Conservation (phyloP, 1,140 invertebrate species). For the Chrysopa pallens region DNA sequence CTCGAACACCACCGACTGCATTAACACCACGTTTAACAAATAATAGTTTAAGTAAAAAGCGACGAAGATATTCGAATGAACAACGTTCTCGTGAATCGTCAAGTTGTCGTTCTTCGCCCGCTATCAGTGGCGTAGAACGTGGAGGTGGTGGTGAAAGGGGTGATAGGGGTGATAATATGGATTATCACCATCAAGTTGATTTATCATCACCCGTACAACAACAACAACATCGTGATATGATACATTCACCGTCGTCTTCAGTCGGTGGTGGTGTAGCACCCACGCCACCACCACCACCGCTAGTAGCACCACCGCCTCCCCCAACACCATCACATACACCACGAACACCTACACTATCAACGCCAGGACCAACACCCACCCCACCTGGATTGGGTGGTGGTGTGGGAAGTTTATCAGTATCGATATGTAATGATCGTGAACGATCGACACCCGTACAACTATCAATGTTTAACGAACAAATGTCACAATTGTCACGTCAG, state of each 20-base stretch:
- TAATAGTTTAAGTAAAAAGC: too few species aligned
- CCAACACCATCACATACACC: constrained; percentile 11
- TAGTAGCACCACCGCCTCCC: not conserved
- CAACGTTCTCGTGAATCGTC: too few species aligned
- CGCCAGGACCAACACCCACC: constrained; percentile 9
- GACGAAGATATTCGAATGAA: too few species aligned
- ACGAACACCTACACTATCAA: constrained; percentile 5
- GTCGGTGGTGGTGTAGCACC: not conserved
- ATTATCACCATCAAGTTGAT: not conserved
- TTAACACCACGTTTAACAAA: too few species aligned
- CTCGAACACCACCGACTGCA: too few species aligned
- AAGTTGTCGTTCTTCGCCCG: too few species aligned
- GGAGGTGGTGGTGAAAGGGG: too few species aligned
- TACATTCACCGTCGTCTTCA: not conserved
- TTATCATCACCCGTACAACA: not conserved
- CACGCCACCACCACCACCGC: not conserved
- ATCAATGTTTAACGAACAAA: constrained; percentile 24
- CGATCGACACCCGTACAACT: constrained; percentile 22
- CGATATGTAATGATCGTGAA: constrained; percentile 21
- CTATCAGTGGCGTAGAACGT: too few species aligned
- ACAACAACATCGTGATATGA: not conserved
- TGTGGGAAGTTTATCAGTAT: constrained; percentile 15
- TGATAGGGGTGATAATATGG: too few species aligned
- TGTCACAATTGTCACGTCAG: constrained; percentile 22
- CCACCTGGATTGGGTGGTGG: constrained; percentile 10